Evolutionary conservation across 2,113 vertebrate genomes (phyloP).

Genomic region (Tyrannus savana): DNA sequence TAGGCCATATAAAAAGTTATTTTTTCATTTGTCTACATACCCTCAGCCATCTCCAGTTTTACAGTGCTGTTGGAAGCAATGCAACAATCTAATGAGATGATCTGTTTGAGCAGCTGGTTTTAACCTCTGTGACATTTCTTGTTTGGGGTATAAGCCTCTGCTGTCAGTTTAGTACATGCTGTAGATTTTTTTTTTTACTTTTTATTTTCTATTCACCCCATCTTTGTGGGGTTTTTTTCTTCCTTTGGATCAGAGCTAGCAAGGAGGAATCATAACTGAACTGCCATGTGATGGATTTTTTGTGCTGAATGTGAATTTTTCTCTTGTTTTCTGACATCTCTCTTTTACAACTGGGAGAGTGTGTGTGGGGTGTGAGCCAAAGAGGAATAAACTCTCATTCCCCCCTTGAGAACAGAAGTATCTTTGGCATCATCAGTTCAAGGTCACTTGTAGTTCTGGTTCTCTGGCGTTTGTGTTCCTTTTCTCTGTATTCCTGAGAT

Average conservation of each 20-base stretch:
- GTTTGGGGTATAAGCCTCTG: not conserved
- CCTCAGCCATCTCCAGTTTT: not conserved
- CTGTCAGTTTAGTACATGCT: not conserved
- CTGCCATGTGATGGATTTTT: not conserved
- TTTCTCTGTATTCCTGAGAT: not conserved
- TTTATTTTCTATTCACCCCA: not conserved
- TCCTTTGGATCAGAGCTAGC: not conserved
- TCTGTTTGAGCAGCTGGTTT: slow-evolving; percentile 67
- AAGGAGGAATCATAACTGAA: not conserved
- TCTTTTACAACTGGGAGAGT: not conserved
- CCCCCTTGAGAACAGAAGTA: not conserved
- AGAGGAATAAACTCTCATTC: not conserved
- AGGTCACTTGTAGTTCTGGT: not conserved
- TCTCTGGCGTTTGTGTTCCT: not conserved
- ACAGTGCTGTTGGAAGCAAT: slow-evolving; percentile 15
- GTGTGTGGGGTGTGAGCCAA: not conserved
- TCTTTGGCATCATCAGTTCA: not conserved
- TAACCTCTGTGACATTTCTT: slow-evolving; percentile 60
- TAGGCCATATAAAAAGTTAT: not conserved
- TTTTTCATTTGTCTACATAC: not conserved
- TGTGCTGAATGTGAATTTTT: not conserved
- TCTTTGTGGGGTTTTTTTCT: not conserved
- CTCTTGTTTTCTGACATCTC: not conserved
- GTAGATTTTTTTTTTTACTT: not conserved
- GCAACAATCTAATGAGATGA: slow-evolving; percentile 58